phyloP scores from a whole-genome alignment of 1,140 invertebrate species.

The Drosophila fuyamai region DNA sequence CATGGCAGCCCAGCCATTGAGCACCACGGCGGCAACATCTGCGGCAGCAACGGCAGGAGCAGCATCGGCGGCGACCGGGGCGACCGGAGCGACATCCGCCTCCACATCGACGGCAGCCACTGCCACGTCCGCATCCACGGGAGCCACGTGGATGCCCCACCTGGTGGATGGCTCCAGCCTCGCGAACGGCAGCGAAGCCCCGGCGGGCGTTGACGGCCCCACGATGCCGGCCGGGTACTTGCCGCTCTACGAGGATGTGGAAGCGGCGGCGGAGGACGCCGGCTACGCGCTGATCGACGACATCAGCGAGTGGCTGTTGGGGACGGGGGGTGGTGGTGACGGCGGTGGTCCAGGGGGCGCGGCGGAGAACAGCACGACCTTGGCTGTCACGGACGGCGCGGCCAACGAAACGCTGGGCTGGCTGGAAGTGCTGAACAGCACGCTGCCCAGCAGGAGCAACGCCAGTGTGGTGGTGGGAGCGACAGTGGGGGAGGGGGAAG shows the following conservation, averaged over 20 bases:
- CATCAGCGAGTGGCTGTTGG: constrained; percentile 71
- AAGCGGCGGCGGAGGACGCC: constrained; percentile 53
- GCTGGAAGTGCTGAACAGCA: constrained; percentile 57
- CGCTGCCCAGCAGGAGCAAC: constrained; percentile 25
- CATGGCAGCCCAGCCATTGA: constrained; percentile 7
- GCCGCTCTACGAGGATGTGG: constrained; percentile 66
- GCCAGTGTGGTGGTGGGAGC: neutral
- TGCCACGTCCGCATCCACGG: constrained; percentile 20
- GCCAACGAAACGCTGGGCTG: constrained; percentile 64
- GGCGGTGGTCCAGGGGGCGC: constrained; percentile 1
- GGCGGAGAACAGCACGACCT: constrained; percentile 21
- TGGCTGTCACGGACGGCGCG: neutral
- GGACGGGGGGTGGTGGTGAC: constrained; percentile 33
- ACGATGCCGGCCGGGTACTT: constrained; percentile 53
- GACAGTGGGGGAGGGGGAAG: neutral
- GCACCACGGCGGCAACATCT: constrained; percentile 9
- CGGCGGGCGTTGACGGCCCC: constrained; percentile 20
- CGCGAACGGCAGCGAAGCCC: neutral
- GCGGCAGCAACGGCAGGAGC: neutral
- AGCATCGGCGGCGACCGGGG: neutral
- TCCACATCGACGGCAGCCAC: constrained; percentile 12
- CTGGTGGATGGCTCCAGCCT: constrained; percentile 18
- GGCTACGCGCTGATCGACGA: constrained; percentile 73
- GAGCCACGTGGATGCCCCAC: constrained; percentile 38
- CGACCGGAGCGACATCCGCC: neutral